phyloP scores from a whole-genome alignment of 2,113 vertebrate species.

The Apodemus speciosus region DNA sequence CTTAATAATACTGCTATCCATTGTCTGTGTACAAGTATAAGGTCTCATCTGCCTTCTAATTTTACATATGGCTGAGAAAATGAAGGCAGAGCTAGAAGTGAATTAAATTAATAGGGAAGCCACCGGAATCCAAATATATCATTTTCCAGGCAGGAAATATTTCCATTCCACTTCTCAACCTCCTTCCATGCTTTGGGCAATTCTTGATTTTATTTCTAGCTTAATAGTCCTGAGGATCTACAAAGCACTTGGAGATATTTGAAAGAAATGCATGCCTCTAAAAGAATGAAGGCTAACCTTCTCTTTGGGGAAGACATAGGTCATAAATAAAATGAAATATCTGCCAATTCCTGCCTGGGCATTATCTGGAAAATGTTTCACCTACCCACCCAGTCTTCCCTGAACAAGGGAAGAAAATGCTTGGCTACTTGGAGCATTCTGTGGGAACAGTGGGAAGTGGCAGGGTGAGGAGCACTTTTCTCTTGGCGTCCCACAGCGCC shows the following conservation, averaged over 20 bases:
- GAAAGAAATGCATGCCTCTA: constrained; percentile 15
- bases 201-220: constrained; percentile 33
- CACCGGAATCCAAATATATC: background rate
- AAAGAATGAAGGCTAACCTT: constrained; percentile 18
- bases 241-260: constrained; percentile 36
- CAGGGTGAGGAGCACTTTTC: background rate
- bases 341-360: background rate
- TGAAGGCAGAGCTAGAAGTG: background rate
- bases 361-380: constrained; percentile 52
- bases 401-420: constrained; percentile 37
- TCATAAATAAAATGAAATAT: constrained; percentile 43
- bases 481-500: constrained; percentile 56
- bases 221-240: background rate
- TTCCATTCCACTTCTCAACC: background rate
- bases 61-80: constrained; percentile 2
- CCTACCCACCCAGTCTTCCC: constrained; percentile 30
- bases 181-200: constrained; percentile 7
- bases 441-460: constrained; percentile 16
- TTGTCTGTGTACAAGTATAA: background rate
- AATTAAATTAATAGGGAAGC: background rate
- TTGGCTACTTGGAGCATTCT: background rate
- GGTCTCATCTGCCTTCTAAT: background rate
- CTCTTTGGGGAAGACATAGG: constrained; percentile 1
- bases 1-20: background rate
- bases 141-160: background rate